phyloP scores from a whole-genome alignment of 2,113 vertebrate genomes.

The Ailuropoda melanoleuca region DNA sequence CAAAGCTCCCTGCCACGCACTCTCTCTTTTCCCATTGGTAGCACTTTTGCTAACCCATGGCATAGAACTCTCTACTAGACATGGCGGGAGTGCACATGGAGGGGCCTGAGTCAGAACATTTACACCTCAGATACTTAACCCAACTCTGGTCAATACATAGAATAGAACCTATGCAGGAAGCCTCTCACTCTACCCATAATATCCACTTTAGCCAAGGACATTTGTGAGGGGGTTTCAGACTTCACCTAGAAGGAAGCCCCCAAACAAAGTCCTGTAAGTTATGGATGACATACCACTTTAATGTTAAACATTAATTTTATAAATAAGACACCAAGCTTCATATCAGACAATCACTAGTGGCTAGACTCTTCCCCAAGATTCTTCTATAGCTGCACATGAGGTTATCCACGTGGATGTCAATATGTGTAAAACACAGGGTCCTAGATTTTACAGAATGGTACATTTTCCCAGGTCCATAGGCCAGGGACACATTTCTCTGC shows the following conservation, averaged over 20 bases:
- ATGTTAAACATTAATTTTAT: background rate
- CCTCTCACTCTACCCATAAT: background rate
- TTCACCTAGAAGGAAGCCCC: background rate
- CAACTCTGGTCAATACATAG: background rate
- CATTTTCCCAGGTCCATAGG: background rate
- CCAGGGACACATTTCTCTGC: background rate
- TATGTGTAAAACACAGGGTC: background rate
- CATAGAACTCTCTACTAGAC: background rate
- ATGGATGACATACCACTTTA: background rate
- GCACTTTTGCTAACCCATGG: background rate
- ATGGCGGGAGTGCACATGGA: background rate
- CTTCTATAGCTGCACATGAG: background rate
- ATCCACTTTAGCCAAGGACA: background rate
- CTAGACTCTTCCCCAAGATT: background rate
- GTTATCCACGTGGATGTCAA: background rate
- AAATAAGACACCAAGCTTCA: background rate
- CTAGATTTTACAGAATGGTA: background rate
- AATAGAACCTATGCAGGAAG: background rate
- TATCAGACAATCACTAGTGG: background rate
- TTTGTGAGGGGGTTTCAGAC: background rate
- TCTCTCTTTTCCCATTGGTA: background rate
- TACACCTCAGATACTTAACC: background rate
- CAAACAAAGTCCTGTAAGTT: background rate
- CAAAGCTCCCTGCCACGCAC: rapidly evolving
- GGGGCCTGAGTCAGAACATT: background rate